Percentiles rank a stretch among this genome's conserved stretches.
Evolutionary conservation across 2,888 invertebrate genomes (phyloP).

Genomic region (Drosophila peninsularis): DNA sequence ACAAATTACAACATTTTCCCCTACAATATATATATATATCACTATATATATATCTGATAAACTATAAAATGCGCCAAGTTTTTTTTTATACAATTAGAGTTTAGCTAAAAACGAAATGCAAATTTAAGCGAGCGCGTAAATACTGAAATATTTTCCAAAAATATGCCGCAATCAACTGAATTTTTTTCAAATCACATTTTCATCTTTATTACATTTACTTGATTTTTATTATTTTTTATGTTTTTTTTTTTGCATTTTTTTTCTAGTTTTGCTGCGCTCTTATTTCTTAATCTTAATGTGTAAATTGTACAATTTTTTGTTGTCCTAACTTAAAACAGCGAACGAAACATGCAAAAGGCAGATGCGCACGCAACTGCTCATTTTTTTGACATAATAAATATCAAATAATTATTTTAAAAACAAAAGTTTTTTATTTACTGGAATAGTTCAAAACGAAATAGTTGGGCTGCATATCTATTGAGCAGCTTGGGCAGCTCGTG

Average conservation of each 20-base stretch:
- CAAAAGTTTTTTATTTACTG: not conserved
- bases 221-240: constrained; percentile 12
- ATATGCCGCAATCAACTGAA: constrained; percentile 43
- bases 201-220: constrained; percentile 22
- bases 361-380: constrained; percentile 55
- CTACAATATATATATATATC: constrained; percentile 6
- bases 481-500: too few species aligned
- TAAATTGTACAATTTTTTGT: constrained; percentile 78
- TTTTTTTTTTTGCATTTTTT: constrained; percentile 26
- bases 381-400: constrained; percentile 75
- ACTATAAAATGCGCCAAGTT: constrained; percentile 26
- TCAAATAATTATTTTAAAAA: constrained; percentile 77
- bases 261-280: constrained; percentile 48
- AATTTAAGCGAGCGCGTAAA: constrained; percentile 15
- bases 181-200: constrained; percentile 26
- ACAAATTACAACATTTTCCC: constrained; percentile 33
- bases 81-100: constrained; percentile 38
- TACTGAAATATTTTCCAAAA: constrained; percentile 55
- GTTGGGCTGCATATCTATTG: too few species aligned
- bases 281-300: constrained; percentile 64
- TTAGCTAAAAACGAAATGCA: constrained; percentile 36
- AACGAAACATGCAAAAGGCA: constrained; percentile 52
- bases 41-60: constrained; percentile 3
- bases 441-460: too few species aligned
- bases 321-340: constrained; percentile 73